Percentiles rank a stretch among this genome's conserved stretches.
phyloP scores from a whole-genome alignment of 2,113 vertebrate species.

The Cavia porcellus region DNA sequence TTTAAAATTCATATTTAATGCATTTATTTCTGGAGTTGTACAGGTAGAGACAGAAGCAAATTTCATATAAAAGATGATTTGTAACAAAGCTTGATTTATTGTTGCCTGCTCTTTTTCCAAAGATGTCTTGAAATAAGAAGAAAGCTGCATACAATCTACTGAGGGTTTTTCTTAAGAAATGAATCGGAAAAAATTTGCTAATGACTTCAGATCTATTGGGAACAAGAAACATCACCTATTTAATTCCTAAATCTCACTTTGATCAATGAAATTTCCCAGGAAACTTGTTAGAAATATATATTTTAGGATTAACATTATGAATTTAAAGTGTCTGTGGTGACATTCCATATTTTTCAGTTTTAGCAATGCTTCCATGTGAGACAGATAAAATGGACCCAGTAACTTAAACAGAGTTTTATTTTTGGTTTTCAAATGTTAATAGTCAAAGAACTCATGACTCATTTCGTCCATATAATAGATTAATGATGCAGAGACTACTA shows the following conservation, averaged over 20 bases:
- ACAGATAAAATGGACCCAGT: background rate
- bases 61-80: background rate
- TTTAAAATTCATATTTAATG: background rate
- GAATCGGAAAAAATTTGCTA: conserved; percentile 44
- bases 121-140: conserved; percentile 33
- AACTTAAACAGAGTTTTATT: background rate
- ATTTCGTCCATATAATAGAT: background rate
- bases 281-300: conserved; percentile 41
- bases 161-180: background rate
- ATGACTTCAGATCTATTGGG: conserved; percentile 19
- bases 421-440: background rate
- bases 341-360: conserved; percentile 18
- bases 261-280: background rate
- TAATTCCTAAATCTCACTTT: conserved; percentile 23
- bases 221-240: conserved; percentile 12
- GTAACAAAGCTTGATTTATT: background rate
- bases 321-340: background rate
- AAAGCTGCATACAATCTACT: background rate
- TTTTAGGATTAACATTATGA: background rate
- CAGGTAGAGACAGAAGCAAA: background rate
- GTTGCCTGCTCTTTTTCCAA: conserved; percentile 33
- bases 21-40: background rate
- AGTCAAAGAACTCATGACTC: background rate
- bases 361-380: background rate
- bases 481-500: conserved; percentile 19